These are phyloP conservation scores for Drosophila tropicalis DNA, from an alignment of 1,140 invertebrate species.

Conservation along the genomic window DNA sequence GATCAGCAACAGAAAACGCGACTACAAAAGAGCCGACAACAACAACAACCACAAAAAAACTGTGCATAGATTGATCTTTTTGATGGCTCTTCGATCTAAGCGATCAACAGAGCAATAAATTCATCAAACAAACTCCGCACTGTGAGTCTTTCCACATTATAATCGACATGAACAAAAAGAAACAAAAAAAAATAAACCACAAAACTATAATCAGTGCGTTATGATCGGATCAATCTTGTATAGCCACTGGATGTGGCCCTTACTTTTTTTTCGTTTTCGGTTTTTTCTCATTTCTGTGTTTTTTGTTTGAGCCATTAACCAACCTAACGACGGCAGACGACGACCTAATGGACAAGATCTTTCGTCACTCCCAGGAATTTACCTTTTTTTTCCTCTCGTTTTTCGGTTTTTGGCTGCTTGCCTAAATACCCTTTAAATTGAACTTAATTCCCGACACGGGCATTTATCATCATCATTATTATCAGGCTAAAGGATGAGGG, in stretches of 20 bases:
- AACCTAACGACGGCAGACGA: conserved; percentile 58
- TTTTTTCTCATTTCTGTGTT: conserved; percentile 9
- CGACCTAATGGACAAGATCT: conserved; percentile 77
- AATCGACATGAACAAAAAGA: conserved; percentile 48
- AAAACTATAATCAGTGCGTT: conserved; percentile 78
- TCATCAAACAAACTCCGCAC: conserved; percentile 69
- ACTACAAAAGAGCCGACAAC: conserved; percentile 57
- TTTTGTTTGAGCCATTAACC: conserved; percentile 59
- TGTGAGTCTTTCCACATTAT: conserved; percentile 33
- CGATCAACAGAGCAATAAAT: conserved; percentile 73
- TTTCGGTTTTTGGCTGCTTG: conserved; percentile 22
- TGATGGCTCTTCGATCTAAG: conserved; percentile 28
- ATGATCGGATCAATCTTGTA: conserved; percentile 70
- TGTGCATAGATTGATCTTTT: conserved; percentile 12
- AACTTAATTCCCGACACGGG: conserved; percentile 53
- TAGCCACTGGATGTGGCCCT: conserved; percentile 51
- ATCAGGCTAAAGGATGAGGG: conserved; percentile 28
- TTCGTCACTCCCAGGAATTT: conserved; percentile 72
- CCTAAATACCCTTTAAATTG: conserved; percentile 69
- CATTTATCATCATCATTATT: conserved; percentile 68
- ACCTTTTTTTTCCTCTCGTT: conserved; percentile 41
- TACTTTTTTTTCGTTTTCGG: conserved; percentile 27
- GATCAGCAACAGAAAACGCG: conserved; percentile 39
- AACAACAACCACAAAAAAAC: conserved; percentile 28
- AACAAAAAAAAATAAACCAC: conserved; percentile 33